A percentile compares a stretch with the other conserved stretches of the same genome.
phyloP scores from a whole-genome alignment of 2,888 invertebrate species.

The Malacosoma neustria region DNA sequence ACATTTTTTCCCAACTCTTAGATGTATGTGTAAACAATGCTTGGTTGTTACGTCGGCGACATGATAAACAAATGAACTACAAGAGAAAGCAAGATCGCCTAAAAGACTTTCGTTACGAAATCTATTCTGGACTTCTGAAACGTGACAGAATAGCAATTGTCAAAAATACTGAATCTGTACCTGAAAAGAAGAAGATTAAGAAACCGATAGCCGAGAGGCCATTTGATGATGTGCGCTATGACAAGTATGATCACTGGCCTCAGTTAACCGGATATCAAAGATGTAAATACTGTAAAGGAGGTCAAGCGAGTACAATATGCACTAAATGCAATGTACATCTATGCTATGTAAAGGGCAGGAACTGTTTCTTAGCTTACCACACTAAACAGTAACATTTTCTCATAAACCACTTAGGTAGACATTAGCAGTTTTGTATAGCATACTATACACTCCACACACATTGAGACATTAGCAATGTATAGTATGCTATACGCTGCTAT shows the following conservation, averaged over 20 bases:
- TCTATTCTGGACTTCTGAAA: constrained; percentile 10
- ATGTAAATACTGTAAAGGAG: constrained; percentile 15
- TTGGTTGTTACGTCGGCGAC: constrained; percentile 11
- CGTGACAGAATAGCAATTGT: constrained; percentile 6
- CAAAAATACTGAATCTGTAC: constrained; percentile 4
- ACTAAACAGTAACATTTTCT: constrained; percentile 1
- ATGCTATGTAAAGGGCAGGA: constrained; percentile 11
- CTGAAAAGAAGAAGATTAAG: constrained; percentile 8
- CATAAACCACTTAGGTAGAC: background rate
- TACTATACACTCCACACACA: background rate
- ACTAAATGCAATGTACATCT: constrained; percentile 15
- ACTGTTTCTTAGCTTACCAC: constrained; percentile 11
- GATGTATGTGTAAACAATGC: constrained; percentile 16
- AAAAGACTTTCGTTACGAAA: constrained; percentile 14
- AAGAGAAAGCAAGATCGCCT: constrained; percentile 11
- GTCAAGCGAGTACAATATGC: constrained; percentile 14
- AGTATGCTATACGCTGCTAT: background rate
- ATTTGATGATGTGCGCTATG: constrained; percentile 12
- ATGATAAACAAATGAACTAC: constrained; percentile 6
- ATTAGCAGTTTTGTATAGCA: background rate
- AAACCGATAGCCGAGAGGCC: constrained; percentile 13
- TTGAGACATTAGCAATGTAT: constrained; percentile 2
- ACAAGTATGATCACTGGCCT: constrained; percentile 14
- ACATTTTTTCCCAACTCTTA: constrained; percentile 13
- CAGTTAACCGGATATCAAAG: constrained; percentile 12